Percentiles rank a stretch among this genome's conserved stretches.
phyloP scores from a whole-genome alignment of 2,888 invertebrate genomes.

The Idaea biselata region DNA sequence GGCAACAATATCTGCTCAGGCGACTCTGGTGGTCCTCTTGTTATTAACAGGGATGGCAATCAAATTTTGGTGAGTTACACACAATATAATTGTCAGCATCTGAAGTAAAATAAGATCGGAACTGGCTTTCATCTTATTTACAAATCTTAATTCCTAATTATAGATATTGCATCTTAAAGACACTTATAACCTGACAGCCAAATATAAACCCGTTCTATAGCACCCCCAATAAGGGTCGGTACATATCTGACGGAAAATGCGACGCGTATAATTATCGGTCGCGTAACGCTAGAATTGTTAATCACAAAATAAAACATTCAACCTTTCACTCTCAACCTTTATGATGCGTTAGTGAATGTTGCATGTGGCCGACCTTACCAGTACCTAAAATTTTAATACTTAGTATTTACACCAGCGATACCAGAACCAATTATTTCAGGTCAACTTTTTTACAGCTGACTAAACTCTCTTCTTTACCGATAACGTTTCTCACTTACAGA shows the following conservation, averaged over 20 bases:
- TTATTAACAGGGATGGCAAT: constrained; percentile 21
- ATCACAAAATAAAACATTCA: no score
- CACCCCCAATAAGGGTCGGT: no score
- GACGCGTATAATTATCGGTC: no score
- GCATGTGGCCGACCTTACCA: not conserved
- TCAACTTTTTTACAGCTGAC: not conserved
- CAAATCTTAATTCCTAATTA: not conserved
- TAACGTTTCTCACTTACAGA: constrained; percentile 8
- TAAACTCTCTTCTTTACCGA: not conserved
- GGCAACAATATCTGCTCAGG: constrained; percentile 42
- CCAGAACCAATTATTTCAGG: not conserved
- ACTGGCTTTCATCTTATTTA: not conserved
- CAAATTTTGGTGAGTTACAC: constrained; percentile 17
- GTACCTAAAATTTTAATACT: not conserved
- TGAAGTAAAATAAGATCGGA: not conserved
- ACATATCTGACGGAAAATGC: no score
- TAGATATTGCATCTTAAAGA: no score
- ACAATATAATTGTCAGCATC: not conserved
- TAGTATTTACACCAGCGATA: not conserved
- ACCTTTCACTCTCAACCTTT: no score
- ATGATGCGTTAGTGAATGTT: not conserved
- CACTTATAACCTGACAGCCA: no score
- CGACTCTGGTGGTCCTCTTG: constrained; percentile 55
- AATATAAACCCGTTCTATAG: no score
- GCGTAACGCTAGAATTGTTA: no score